Evolutionary conservation across 2,888 invertebrate species (phyloP).

Genomic region (Hydraecia micacea): DNA sequence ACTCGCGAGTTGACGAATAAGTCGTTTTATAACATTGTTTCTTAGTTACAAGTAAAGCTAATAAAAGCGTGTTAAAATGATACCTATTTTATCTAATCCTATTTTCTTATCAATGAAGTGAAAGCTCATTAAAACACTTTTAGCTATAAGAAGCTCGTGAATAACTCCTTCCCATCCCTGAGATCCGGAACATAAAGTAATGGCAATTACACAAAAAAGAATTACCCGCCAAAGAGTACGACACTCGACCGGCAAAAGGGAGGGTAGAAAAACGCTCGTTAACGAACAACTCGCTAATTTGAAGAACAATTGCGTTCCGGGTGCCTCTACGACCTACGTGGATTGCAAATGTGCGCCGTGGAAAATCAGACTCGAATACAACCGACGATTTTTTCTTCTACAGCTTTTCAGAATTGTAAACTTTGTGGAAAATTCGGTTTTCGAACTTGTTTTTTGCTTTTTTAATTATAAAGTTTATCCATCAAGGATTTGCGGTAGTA

Average conservation of each 20-base stretch:
- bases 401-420: not conserved
- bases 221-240: conserved; percentile 51
- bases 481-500: not conserved
- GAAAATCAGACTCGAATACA: conserved; percentile 47
- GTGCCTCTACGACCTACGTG: conserved; percentile 48
- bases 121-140: not conserved
- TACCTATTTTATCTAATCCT: not conserved
- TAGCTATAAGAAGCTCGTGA: not conserved
- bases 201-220: conserved; percentile 59
- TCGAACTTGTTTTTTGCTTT: not conserved
- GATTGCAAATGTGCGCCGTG: conserved; percentile 57
- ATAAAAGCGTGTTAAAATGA: not conserved
- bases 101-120: not conserved
- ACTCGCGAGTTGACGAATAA: too few relatives aligned
- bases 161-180: conserved; percentile 1
- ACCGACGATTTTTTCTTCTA: not conserved
- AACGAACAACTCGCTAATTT: conserved; percentile 73
- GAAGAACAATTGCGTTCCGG: conserved; percentile 64
- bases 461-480: not conserved
- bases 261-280: conserved; percentile 72
- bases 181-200: conserved; percentile 35
- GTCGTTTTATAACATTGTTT: too few relatives aligned
- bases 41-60: too few relatives aligned
- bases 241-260: conserved; percentile 61
- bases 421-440: conserved; percentile 10